Base-by-base conservation (phyloP, 2,797 vertebrate genomes). In the Aselliscus stoliczkanus region DNA sequence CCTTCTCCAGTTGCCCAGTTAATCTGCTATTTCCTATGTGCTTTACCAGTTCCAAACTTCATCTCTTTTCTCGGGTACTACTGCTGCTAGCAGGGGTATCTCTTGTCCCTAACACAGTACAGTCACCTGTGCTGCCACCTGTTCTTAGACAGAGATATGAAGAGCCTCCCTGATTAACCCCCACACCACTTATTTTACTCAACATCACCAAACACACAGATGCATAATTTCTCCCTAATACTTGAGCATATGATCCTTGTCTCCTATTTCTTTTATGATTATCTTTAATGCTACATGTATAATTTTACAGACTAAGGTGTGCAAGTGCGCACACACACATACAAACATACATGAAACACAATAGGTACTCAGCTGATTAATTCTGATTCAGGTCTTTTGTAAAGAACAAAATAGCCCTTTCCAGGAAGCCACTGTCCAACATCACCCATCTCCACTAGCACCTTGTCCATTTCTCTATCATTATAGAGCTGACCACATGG, bases 381-480 rank as follows among this genome's bases (percentile, higher is more conserved):
- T n/a, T 54, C n/a, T 54, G 25, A 80, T 29, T 56, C 2, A 29
- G 47, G 76, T 7, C 17, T 89, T 85, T 76, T 67, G 11, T 42
- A 91, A 90, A 92, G 64, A 92, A 88, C 17, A 94, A 85, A 93
- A 65, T 2, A 85, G 39, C 44, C 52, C n/a, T 47, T 94, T 44
- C 20, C n/a, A n/a, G 62, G 75, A 94, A 80, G 47, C 6, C 29
- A 23, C 34, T 42, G 23, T n/a, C 15, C 13, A 34, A 7, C 60
- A 27, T 84, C 50, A 50, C 20, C 13, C 87, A 92, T 72, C 37
- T 65, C 83, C 29, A 56, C 42, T 25, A 87, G 42, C 50, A 44
- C 14, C 11, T 20, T 85, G 34, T 56, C 27, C 44, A 44, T 18
- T 44, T 86, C 79, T 70, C 52, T 47, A 1, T 12, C 39, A 72